These are phyloP conservation scores for Ephestia elutella DNA, from an alignment of 1,140 invertebrate genomes.

Conservation along the genomic window DNA sequence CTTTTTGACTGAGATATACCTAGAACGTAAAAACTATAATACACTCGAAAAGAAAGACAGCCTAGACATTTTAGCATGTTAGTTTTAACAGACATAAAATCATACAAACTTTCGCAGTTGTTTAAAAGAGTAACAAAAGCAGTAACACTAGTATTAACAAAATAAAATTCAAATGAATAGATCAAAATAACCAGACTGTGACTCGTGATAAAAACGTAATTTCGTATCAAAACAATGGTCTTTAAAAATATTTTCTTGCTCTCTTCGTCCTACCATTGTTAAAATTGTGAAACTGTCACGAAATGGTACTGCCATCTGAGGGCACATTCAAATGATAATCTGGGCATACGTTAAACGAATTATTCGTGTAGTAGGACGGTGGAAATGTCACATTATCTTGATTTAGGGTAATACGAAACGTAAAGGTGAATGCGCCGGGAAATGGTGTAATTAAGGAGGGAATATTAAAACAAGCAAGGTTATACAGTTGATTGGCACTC, in stretches of 20 bases:
- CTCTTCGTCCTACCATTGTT: slow-evolving; percentile 26
- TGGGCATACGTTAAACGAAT: slow-evolving; percentile 53
- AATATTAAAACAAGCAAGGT: neutral
- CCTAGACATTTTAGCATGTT: no score
- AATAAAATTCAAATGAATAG: neutral
- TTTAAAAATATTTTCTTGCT: slow-evolving; percentile 40
- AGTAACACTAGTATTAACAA: no score
- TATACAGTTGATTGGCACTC: neutral
- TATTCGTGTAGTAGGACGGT: slow-evolving; percentile 37
- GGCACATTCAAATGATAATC: slow-evolving; percentile 63
- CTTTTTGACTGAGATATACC: no score
- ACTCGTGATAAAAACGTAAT: slow-evolving; percentile 26
- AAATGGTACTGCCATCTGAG: slow-evolving; percentile 53
- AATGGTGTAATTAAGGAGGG: slow-evolving; percentile 12
- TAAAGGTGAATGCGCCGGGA: slow-evolving; percentile 15
- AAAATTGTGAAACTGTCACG: slow-evolving; percentile 45
- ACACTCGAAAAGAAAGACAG: no score
- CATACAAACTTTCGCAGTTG: no score
- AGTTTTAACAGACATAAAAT: no score
- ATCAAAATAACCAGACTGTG: neutral
- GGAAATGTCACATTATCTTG: slow-evolving; percentile 58
- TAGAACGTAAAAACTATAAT: no score
- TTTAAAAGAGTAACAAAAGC: no score
- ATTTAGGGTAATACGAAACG: slow-evolving; percentile 50
- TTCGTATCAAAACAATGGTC: slow-evolving; percentile 22